phyloP scores from a whole-genome alignment of 2,888 invertebrate species.

The Pristionchus mayeri region DNA sequence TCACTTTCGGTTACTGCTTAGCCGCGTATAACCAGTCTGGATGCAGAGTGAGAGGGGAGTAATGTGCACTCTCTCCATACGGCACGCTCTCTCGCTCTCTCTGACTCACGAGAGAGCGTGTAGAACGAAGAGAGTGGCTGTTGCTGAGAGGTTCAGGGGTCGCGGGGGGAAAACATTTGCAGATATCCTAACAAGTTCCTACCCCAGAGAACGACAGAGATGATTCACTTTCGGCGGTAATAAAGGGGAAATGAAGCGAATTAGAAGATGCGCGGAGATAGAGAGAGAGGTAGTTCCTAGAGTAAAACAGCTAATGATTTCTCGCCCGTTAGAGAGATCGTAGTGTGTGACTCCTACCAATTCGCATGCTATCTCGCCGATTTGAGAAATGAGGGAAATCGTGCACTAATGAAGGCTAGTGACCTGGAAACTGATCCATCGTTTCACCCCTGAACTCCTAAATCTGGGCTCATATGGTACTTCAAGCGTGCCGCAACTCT shows the following conservation, averaged over 20 bases:
- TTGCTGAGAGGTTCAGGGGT: conserved; percentile 26
- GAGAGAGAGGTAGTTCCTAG: not conserved
- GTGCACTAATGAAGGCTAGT: too few species aligned
- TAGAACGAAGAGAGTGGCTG: too few species aligned
- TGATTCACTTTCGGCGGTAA: not conserved
- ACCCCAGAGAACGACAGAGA: not conserved
- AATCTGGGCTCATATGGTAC: too few species aligned
- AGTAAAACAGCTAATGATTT: too few species aligned
- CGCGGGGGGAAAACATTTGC: conserved; percentile 30
- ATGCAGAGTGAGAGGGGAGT: not conserved
- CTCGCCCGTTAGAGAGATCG: too few species aligned
- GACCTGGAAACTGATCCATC: too few species aligned
- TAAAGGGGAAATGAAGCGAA: not conserved
- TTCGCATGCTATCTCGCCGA: too few species aligned
- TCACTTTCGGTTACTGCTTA: conserved; percentile 32
- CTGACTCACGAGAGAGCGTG: not conserved
- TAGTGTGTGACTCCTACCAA: too few species aligned
- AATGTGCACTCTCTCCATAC: not conserved
- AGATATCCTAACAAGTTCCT: conserved; percentile 40
- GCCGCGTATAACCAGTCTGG: conserved; percentile 30
- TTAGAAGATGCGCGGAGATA: not conserved
- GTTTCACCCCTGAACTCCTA: too few species aligned
- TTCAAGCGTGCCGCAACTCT: too few species aligned
- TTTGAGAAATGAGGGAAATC: too few species aligned
- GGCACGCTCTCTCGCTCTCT: not conserved